A percentile compares a stretch with the other conserved stretches of the same genome.
Conservation (phyloP, 1,140 invertebrate genomes). For the Psilanteris sp. region DNA sequence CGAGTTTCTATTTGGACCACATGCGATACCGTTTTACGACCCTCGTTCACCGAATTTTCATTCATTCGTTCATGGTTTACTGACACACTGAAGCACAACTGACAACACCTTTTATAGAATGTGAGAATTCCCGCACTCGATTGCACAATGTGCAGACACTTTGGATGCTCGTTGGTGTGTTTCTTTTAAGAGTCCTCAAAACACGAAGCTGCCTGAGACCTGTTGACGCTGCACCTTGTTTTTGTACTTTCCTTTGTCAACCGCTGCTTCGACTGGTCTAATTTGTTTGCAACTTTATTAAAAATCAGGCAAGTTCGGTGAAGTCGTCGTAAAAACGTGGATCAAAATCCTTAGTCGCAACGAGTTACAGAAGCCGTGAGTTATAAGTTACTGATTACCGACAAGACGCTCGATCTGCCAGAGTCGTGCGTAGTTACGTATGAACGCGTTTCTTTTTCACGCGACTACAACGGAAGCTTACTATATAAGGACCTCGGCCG, state of each 20-base stretch:
- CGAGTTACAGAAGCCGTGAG: too few species aligned
- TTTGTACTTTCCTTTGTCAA: too few species aligned
- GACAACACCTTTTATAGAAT: conserved; percentile 10
- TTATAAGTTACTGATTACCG: conserved; percentile 47
- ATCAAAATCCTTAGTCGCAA: too few species aligned
- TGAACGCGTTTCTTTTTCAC: conserved; percentile 9
- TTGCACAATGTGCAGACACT: conserved; percentile 15
- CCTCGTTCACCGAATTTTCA: conserved; percentile 44
- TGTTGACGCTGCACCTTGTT: too few species aligned
- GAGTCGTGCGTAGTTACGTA: conserved; percentile 16
- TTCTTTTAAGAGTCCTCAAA: not conserved
- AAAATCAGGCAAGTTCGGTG: conserved; percentile 36
- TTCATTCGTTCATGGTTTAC: conserved; percentile 44
- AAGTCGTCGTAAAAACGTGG: too few species aligned
- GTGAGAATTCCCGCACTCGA: not conserved
- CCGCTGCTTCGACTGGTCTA: too few species aligned
- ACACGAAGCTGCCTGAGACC: conserved; percentile 10
- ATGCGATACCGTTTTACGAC: conserved; percentile 53
- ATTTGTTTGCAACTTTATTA: conserved; percentile 23
- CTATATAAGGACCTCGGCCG: conserved; percentile 33
- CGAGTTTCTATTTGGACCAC: conserved; percentile 26
- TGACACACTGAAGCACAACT: conserved; percentile 29
- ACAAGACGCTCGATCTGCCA: conserved; percentile 17
- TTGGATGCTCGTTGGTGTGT: not conserved
- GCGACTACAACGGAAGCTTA: conserved; percentile 2